Base-by-base conservation (phyloP, 2,797 vertebrate species). In the Sphenodon punctatus region DNA sequence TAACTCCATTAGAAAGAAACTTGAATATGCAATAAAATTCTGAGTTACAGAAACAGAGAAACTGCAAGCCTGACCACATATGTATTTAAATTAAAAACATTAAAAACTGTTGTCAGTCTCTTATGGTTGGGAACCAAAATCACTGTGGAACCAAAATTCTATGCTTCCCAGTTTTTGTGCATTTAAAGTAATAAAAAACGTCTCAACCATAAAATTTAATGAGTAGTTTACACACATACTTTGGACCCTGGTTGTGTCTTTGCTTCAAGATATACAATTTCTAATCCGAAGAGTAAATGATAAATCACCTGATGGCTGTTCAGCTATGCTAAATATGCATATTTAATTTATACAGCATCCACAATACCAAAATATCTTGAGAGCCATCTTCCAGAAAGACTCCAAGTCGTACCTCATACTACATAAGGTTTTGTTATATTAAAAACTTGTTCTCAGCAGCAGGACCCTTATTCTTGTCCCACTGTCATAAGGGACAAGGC, bases 231-330 rank as follows among this genome's bases (percentile, higher is more conserved):
- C 17, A 10, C 13, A 2, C 51, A 20, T 70, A 6, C 41, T 30
- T 9, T 65, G 34, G 20, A 9, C 0, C 15, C 11, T 12, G 1
- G 7, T 2, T 5, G 27, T 48, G 5, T 16, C 13, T 16, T 1
- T 23, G 1, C 0, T 55, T 0, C 0, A 48, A 25, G 59, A n/a
- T 0, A 2, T 0, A 7, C 27, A 22, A 6, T 1, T n/a, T n/a
- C n/a, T n/a, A n/a, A n/a, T n/a, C n/a, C n/a, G n/a, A n/a, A n/a
- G n/a, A n/a, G n/a, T n/a, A n/a, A n/a, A n/a, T n/a, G n/a, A n/a
- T n/a, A n/a, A n/a, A n/a, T n/a, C n/a, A n/a, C n/a, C n/a, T n/a
- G n/a, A n/a, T n/a, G n/a, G n/a, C n/a, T n/a, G n/a, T n/a, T n/a
- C n/a, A n/a, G n/a, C n/a, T n/a, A n/a, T n/a, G n/a, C n/a, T n/a